These are phyloP conservation scores for Agriopis leucophaearia DNA, from an alignment of 2,888 invertebrate species.

Conservation along the genomic window DNA sequence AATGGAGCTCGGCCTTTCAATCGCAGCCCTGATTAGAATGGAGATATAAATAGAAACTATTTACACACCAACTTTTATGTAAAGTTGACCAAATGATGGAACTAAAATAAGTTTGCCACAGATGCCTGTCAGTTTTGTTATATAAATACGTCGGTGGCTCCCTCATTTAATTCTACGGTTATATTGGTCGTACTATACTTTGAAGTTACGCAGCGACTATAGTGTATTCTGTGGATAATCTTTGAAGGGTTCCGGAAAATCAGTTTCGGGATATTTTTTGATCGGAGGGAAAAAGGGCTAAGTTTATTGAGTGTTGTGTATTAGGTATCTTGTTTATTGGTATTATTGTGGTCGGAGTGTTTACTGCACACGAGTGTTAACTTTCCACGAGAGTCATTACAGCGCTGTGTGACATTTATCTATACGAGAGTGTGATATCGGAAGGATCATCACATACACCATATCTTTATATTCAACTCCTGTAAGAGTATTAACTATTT, in stretches of 20 bases:
- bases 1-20: constrained; percentile 42
- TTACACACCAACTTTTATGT: neutral
- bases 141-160: neutral
- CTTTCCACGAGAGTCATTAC: neutral
- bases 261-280: constrained; percentile 11
- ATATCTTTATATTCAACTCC: too few species aligned
- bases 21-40: constrained; percentile 38
- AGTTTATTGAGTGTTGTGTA: constrained; percentile 7
- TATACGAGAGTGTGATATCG: too few species aligned
- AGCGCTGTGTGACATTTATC: too few species aligned
- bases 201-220: neutral
- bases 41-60: constrained; percentile 10
- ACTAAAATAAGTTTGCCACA: neutral
- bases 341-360: neutral
- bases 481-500: too few species aligned
- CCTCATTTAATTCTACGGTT: neutral
- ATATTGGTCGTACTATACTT: neutral
- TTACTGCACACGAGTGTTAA: neutral
- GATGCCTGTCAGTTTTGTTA: neutral
- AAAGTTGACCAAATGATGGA: neutral
- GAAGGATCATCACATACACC: too few species aligned
- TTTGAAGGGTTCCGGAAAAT: constrained; percentile 12
- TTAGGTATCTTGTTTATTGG: constrained; percentile 2
- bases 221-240: constrained; percentile 9
- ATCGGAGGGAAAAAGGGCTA: neutral